Conservation (phyloP, 2,888 invertebrate genomes). For the Brachylomia viminalis region DNA sequence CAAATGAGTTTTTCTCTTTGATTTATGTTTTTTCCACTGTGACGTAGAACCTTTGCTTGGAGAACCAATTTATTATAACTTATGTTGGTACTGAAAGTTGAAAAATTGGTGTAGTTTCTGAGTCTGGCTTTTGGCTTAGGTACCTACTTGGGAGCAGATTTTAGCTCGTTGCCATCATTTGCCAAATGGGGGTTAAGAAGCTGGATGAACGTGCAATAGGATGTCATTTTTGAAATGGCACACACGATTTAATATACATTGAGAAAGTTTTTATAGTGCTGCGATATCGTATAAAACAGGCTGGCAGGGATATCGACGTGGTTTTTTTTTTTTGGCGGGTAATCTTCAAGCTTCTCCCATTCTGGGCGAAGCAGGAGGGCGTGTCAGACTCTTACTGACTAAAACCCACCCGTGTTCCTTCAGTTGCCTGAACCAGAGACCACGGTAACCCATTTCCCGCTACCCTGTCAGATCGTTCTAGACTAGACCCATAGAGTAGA, state of each 20-base stretch:
- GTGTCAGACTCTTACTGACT: no score
- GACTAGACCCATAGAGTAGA: no score
- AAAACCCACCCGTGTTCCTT: no score
- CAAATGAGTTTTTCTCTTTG: slow-evolving; percentile 55
- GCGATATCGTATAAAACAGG: no score
- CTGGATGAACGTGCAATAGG: neutral
- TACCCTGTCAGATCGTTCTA: no score
- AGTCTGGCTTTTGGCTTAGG: slow-evolving; percentile 9
- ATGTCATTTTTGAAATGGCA: neutral
- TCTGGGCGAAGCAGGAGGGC: no score
- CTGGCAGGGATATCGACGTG: no score
- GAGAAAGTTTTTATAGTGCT: no score
- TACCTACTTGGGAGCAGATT: neutral
- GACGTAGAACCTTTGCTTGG: slow-evolving; percentile 27
- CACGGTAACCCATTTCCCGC: no score
- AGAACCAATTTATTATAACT: slow-evolving; percentile 48
- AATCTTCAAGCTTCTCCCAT: no score
- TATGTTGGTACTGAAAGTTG: slow-evolving; percentile 27
- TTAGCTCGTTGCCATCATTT: slow-evolving; percentile 4
- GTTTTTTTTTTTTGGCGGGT: no score
- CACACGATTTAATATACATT: neutral
- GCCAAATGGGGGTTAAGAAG: neutral
- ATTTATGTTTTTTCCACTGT: slow-evolving; percentile 59
- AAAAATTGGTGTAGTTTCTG: slow-evolving; percentile 29
- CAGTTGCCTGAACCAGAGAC: no score